phyloP scores from a whole-genome alignment of 1,140 invertebrate species.

The Drosophila elegans region DNA sequence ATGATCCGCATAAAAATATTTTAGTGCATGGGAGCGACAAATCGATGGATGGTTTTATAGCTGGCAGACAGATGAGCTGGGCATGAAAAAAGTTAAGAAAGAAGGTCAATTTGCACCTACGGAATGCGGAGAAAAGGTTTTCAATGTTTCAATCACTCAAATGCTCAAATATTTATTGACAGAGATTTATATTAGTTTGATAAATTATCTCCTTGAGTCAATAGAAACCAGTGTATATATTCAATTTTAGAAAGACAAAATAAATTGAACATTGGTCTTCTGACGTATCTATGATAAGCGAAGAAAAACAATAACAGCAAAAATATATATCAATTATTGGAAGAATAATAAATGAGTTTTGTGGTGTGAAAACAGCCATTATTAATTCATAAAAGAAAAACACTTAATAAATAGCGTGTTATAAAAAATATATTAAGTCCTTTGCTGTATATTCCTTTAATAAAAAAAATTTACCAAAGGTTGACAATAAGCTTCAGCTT shows the following conservation, averaged over 20 bases:
- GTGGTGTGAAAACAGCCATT: no score
- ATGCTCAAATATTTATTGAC: not conserved
- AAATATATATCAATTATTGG: no score
- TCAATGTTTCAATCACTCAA: no score
- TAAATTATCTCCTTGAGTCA: not conserved
- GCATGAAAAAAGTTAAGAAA: not conserved
- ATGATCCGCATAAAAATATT: slow-evolving; percentile 9
- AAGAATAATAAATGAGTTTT: no score
- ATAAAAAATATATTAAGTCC: not conserved
- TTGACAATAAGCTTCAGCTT: not conserved
- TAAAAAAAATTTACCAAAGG: no score
- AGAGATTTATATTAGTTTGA: not conserved
- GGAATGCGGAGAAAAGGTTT: not conserved
- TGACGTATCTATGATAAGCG: no score
- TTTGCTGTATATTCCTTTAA: not conserved
- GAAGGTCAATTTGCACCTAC: not conserved
- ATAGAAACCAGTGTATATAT: not conserved
- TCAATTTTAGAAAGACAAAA: no score
- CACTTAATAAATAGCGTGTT: not conserved
- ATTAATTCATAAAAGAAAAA: not conserved
- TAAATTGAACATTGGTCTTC: no score
- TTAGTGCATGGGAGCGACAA: not conserved
- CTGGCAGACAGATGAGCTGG: not conserved
- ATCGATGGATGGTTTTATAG: not conserved
- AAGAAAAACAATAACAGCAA: no score